Evolutionary conservation across 2,888 invertebrate genomes (phyloP).

Genomic region (Andrena camellia): DNA sequence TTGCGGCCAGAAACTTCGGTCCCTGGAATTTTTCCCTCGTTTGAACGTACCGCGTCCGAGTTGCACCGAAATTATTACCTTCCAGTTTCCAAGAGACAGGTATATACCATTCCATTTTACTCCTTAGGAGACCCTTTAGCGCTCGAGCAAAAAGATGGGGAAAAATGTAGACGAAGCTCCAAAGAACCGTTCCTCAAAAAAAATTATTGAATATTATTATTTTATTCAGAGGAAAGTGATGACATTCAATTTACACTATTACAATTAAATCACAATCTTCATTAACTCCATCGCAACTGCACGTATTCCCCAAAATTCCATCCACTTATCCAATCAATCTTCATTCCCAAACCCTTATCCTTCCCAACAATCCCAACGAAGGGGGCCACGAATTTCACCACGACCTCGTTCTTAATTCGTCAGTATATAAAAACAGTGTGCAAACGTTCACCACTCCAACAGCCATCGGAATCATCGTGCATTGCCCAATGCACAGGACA

Average conservation of each 20-base stretch:
- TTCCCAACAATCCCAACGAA: background rate
- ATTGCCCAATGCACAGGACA: background rate
- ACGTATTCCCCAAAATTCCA: too few species aligned
- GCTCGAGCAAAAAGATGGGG: background rate
- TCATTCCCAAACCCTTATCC: background rate
- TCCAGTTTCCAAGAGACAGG: slow-evolving; percentile 59
- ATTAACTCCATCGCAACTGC: too few species aligned
- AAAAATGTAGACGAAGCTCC: background rate
- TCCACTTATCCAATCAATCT: background rate
- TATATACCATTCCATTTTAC: slow-evolving; percentile 38
- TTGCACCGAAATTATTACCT: slow-evolving; percentile 41
- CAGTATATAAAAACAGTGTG: too few species aligned
- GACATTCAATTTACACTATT: too few species aligned
- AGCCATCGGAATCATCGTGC: background rate
- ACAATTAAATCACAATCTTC: too few species aligned
- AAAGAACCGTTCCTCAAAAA: too few species aligned
- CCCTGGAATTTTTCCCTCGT: slow-evolving; percentile 46
- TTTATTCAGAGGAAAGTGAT: too few species aligned
- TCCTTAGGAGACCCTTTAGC: background rate
- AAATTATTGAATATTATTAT: too few species aligned
- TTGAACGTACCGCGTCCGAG: slow-evolving; percentile 19
- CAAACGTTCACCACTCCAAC: background rate
- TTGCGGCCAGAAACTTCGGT: slow-evolving; percentile 38
- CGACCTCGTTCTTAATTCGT: too few species aligned
- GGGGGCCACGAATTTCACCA: background rate